phyloP scores from a whole-genome alignment of 2,113 vertebrate genomes.

The Anoplopoma fimbria region DNA sequence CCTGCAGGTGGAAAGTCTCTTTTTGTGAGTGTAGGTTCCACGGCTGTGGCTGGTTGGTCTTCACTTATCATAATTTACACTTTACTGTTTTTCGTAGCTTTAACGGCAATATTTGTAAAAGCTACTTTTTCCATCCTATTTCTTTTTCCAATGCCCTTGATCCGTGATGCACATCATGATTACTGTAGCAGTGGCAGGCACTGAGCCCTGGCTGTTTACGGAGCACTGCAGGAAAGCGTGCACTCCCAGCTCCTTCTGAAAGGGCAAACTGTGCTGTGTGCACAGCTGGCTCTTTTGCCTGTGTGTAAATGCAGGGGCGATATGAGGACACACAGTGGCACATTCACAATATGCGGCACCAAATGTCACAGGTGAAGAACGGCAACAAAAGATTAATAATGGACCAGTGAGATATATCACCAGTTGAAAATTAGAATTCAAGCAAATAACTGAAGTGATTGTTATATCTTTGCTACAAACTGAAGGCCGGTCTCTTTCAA shows the following conservation, averaged over 20 bases:
- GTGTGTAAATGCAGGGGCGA: conserved; percentile 6
- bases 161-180: neutral
- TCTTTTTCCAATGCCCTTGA: neutral
- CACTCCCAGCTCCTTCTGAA: conserved; percentile 19
- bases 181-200: neutral
- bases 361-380: conserved; percentile 26
- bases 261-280: conserved; percentile 31
- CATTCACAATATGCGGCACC: neutral
- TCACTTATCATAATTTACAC: neutral
- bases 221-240: conserved; percentile 17
- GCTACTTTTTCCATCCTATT: neutral
- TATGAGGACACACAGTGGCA: conserved; percentile 5
- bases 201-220: conserved; percentile 15
- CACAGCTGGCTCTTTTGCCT: conserved; percentile 9
- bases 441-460: neutral
- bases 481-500: neutral
- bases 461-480: neutral
- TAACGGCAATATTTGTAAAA: neutral
- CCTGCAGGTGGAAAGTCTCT: neutral
- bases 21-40: neutral
- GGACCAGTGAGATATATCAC: conserved; percentile 2
- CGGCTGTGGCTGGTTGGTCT: neutral
- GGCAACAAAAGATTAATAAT: conserved; percentile 25
- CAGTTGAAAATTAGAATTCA: conserved; percentile 15
- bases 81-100: neutral